These are phyloP conservation scores for Toxotes chatareus DNA, from an alignment of 2,113 vertebrate species.

Conservation along the genomic window DNA sequence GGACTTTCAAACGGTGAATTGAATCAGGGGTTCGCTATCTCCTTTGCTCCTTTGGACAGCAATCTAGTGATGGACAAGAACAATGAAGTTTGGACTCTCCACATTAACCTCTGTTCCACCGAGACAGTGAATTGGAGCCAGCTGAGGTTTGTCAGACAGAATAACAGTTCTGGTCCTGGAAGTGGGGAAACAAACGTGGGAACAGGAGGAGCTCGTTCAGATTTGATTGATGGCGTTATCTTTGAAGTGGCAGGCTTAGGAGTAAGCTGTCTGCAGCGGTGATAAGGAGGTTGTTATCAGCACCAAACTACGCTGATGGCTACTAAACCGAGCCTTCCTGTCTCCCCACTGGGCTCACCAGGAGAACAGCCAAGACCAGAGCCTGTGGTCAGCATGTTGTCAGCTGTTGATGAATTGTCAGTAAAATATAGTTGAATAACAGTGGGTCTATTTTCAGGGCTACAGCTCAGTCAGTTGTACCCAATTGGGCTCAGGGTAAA, in stretches of 20 bases:
- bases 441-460: conserved; percentile 67
- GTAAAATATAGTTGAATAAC: conserved; percentile 69
- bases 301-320: conserved; percentile 42
- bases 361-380: conserved; percentile 49
- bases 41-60: conserved; percentile 1
- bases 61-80: background rate
- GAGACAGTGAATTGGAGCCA: conserved; percentile 4
- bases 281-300: conserved; percentile 69
- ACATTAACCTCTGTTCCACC: background rate
- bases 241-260: conserved; percentile 57
- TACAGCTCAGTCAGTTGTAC: conserved; percentile 21
- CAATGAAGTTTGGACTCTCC: background rate
- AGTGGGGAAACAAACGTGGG: conserved; percentile 47
- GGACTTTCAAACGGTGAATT: background rate
- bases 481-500: conserved; percentile 37
- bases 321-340: conserved; percentile 41
- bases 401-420: conserved; percentile 66
- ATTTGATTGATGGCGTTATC: conserved; percentile 67
- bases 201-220: conserved; percentile 52
- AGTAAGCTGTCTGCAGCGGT: conserved; percentile 63
- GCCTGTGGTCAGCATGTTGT: conserved; percentile 58
- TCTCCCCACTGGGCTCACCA: conserved; percentile 31
- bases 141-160: conserved; percentile 50
- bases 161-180: conserved; percentile 37
- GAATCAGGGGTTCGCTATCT: background rate